These are phyloP conservation scores for Epinotia brunnichana DNA, from an alignment of 2,888 invertebrate species.

Conservation along the genomic window DNA sequence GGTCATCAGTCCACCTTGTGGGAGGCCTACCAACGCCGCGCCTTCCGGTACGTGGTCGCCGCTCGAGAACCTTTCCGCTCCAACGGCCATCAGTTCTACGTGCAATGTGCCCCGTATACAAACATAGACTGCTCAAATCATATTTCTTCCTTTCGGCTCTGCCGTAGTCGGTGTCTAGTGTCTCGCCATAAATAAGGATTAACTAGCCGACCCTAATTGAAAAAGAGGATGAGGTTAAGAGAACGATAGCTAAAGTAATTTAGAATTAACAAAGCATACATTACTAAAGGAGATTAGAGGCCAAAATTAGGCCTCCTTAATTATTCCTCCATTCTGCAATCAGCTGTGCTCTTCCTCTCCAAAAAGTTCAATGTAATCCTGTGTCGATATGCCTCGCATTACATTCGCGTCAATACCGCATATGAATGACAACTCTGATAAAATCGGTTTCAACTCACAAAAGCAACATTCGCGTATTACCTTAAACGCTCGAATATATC, in stretches of 20 bases:
- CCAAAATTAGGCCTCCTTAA: neutral
- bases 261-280: neutral
- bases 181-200: neutral
- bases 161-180: neutral
- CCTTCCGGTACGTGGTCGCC: no score
- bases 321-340: neutral
- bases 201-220: slow-evolving; percentile 1
- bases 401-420: slow-evolving; percentile 14
- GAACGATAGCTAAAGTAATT: neutral
- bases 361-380: neutral
- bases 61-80: no score
- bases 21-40: no score
- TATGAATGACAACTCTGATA: slow-evolving; percentile 21
- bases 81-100: no score
- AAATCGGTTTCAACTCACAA: slow-evolving; percentile 17
- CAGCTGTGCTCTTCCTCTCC: no score
- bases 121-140: no score
- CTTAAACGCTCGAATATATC: slow-evolving; percentile 33
- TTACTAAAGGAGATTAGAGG: neutral
- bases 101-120: no score
- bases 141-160: no score
- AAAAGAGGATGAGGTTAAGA: slow-evolving; percentile 3
- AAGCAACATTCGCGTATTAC: slow-evolving; percentile 24
- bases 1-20: no score
- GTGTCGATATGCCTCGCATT: neutral